Evolutionary conservation across 35 echinoderm and acorn worm genomes (phyloP), one percentile per base, ranked within the genome.

Genomic region (Heliocidaris erythrogramma): DNA sequence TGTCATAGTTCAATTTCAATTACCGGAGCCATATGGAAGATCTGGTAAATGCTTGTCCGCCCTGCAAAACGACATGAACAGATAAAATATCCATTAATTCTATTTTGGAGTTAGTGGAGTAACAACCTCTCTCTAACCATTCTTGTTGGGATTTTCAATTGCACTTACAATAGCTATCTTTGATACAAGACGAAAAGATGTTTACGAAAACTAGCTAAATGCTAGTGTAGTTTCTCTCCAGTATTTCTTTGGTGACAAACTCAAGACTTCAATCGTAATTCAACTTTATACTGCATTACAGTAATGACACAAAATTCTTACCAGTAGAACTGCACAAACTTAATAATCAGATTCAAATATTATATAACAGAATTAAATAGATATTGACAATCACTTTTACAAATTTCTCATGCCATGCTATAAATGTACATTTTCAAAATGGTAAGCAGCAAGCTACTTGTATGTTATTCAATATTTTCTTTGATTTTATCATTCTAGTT

Each of bases 1-100:
- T 89, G 87, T 89, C 87, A 89, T 48, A 89, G 87, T 89, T 89
- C 87, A 89, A 89, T 89, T 89, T 42, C 87, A 89, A 89, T 89
- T 48, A 89, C 47, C 31, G 31, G 30, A 47, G 47, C 87, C 87
- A 89, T 89, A 89, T 89, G 87, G 87, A 89, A 48, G 87, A 89
- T 89, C 87, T 42, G 87, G 87, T 48, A 32, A 47, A 48, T 48
- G 31, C 87, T 47, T 32, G 87, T 32, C 8, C 32, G 65, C 87
- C 87, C 12, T 2, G 31, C 87, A 89, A 32, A 89, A 89, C 31
- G 87, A 89, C 87, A 89, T 48, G 47, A 47, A 32, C 31, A 89
- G 47, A 89, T 47, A 17, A 48, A 89, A 89, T 48, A 32, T 48
- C 87, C 87, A 89, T 89, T 89, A 47, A 89, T 89, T 89, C 87